phyloP scores from a whole-genome alignment of 2,113 vertebrate species.

The Pipa parva region DNA sequence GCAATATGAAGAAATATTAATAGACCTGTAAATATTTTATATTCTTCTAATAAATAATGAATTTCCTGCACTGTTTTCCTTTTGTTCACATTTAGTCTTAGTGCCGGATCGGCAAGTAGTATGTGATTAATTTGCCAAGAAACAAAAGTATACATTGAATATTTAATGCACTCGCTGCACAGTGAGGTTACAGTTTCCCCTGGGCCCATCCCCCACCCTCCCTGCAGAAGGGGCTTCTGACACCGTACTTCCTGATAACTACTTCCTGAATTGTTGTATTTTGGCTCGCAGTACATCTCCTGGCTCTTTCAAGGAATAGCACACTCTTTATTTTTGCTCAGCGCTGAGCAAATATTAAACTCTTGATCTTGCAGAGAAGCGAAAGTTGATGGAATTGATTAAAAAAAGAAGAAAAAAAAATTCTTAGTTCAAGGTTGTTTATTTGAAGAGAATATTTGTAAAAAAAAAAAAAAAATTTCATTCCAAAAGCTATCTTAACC shows the following conservation, averaged over 20 bases:
- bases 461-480: background rate
- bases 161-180: slow-evolving; percentile 1
- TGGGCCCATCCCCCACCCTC: slow-evolving; percentile 2
- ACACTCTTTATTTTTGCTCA: background rate
- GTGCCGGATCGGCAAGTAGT: background rate
- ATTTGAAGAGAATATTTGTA: too few species aligned
- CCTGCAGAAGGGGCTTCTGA: background rate
- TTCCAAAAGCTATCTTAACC: background rate
- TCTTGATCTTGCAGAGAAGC: slow-evolving; percentile 8
- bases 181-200: slow-evolving; percentile 14
- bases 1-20: too few species aligned
- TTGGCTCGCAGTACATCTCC: slow-evolving; percentile 27
- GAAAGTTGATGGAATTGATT: background rate
- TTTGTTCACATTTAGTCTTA: background rate
- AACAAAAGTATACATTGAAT: slow-evolving; percentile 16
- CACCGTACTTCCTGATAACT: slow-evolving; percentile 34
- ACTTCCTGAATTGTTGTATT: slow-evolving; percentile 40
- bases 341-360: slow-evolving; percentile 18
- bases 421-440: background rate
- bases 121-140: slow-evolving; percentile 7
- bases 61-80: background rate
- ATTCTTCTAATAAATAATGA: background rate
- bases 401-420: background rate
- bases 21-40: background rate
- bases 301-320: slow-evolving; percentile 16